Base-by-base conservation (phyloP, 2,113 vertebrate genomes). In the Balaenoptera acutorostrata region DNA sequence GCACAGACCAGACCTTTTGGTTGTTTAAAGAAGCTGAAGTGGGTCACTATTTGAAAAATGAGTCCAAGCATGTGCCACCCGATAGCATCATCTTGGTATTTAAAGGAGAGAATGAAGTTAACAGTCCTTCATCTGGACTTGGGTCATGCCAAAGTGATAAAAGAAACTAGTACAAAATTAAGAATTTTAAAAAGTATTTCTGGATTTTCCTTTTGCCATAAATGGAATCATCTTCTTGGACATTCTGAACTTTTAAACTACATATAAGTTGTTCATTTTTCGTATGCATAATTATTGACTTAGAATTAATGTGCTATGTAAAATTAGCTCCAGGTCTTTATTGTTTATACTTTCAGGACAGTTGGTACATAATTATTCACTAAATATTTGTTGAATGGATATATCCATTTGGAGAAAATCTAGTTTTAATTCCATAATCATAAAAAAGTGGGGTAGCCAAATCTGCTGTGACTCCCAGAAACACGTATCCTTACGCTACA, bases 401-500 rank as follows among this genome's bases (percentile, higher is more conserved):
- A 68, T 41, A 55, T 91, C 95, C 12, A 57, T 39, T 72, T 72
- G 46, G 25, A 55, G 31, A 63, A 82, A 77, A 88, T 63, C 27
- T 82, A 49, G 9, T 93, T 94, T 90, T 46, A 55, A 57, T 88
- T 49, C 2, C 27, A 91, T 39, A 68, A 57, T 57, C 55, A 46
- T 49, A 36, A 13, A 31, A 29, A 46, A 31, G 2, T 23, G 21
- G n/a, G 44, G 21, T 36, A 36, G 44, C 21, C 21, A 77, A 7
- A 52, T n/a, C 18, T 49, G 17, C 14, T 52, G 6, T 77, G 29
- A 33, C 12, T 10, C 27, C 21, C 4, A 80, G 52, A 64, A 77
- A 55, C 31, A 33, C 0, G 33, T 11, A 29, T 10, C 5, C 12
- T 63, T 7, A 9, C 0, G 5, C 25, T 33, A 4, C 29, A 23